A percentile compares a stretch with the other conserved stretches of the same genome.
Conservation (phyloP, 2,113 vertebrate genomes). For the Equus przewalskii region DNA sequence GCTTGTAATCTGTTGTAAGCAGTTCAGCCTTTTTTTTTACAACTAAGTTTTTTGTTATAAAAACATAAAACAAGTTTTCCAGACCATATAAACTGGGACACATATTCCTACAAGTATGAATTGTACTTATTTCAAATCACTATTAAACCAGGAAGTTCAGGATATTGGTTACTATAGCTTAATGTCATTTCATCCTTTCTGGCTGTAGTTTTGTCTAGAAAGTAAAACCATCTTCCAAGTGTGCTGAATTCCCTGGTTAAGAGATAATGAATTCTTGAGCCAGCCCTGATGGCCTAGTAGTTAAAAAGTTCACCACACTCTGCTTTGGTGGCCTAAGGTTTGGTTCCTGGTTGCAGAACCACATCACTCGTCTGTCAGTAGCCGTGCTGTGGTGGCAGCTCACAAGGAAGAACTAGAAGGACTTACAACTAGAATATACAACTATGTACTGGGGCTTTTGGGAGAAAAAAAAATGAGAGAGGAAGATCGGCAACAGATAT, state of each 20-base stretch:
- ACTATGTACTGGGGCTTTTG: no score
- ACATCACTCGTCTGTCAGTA: no score
- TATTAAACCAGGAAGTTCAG: background rate
- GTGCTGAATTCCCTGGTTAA: background rate
- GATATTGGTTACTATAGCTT: background rate
- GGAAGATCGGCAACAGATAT: no score
- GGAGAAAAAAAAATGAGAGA: no score
- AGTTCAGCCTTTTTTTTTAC: constrained; percentile 17
- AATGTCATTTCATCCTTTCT: background rate
- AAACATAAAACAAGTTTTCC: background rate
- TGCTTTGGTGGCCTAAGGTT: no score
- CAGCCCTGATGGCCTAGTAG: no score
- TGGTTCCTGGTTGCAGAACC: no score
- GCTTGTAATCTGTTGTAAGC: background rate
- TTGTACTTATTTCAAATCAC: background rate
- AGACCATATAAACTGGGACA: background rate
- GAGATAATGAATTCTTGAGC: background rate
- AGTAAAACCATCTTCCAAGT: background rate
- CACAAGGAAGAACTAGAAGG: no score
- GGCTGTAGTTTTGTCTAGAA: background rate
- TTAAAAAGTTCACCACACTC: no score
- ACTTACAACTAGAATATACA: no score
- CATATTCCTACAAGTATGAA: background rate
- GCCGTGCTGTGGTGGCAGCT: no score
- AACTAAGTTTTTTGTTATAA: background rate